Evolutionary conservation across 2,888 invertebrate genomes (phyloP), one percentile per base, ranked within the genome.

Genomic region (Minunthozetes semirufus): DNA sequence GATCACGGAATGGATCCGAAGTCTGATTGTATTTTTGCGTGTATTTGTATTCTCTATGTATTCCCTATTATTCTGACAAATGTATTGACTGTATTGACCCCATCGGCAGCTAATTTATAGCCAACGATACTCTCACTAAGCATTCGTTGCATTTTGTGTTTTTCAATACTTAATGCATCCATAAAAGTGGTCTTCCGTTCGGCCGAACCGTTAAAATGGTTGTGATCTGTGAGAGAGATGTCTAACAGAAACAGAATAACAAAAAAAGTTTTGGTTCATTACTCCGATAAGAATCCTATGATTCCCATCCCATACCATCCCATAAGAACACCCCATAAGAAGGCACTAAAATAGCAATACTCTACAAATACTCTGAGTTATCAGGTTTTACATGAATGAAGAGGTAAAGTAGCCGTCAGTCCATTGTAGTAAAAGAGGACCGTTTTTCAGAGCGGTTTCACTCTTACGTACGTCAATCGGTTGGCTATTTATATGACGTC

Each of bases 251-350:
- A 38, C n/a, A n/a, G n/a, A n/a, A n/a, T n/a, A 68, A 9, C 17
- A 42, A 68, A 42, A 68, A 68, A 68, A 19, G 68, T 68, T 68
- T 42, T 38, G 68, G n/a, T 63, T 19, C 68, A 68, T 68, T 68
- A 68, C 68, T 68, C 38, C 42, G 38, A 42, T 68, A 42, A 61
- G 68, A 42, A 63, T 33, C 8, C 8, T 3, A 33, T 33, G 33
- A 3, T 59, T 15, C 22, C 19, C 8, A n/a, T 25, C 22, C 13
- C n/a, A n/a, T n/a, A n/a, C 5, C 25, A n/a, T n/a, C n/a, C 11
- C 11, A n/a, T n/a, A n/a, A n/a, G n/a, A n/a, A n/a, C 9, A 17
- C 38, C n/a, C 29, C 38, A 68, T 68, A 68, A 68, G 68, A 68
- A 68, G 15, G 33, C 33, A 68, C 68, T 68, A 68, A 68, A 68